Conservation (phyloP, 2,797 vertebrate species). For the Apogon talboti region DNA sequence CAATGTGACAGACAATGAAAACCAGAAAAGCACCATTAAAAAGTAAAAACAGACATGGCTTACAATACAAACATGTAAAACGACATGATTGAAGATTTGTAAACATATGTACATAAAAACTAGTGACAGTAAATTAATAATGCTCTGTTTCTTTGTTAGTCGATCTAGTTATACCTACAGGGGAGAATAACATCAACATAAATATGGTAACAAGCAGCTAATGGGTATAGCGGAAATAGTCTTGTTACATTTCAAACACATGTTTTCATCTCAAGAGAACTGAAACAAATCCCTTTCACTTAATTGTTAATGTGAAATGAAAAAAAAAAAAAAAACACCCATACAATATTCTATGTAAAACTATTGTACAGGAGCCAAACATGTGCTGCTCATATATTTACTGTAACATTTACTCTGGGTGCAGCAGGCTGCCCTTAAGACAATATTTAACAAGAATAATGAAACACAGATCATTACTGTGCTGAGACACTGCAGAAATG, state of each 20-base stretch:
- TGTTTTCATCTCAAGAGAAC: conserved; percentile 34
- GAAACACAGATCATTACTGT: conserved; percentile 14
- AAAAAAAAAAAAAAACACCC: background rate
- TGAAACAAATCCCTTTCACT: conserved; percentile 33
- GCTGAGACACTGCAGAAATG: background rate
- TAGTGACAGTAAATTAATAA: conserved; percentile 49
- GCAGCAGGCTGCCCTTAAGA: background rate
- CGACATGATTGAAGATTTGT: conserved; percentile 25
- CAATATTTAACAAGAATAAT: conserved; percentile 34
- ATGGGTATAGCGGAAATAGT: conserved; percentile 45
- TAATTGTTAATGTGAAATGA: conserved; percentile 21
- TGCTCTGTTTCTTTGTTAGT: conserved; percentile 44
- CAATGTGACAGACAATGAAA: conserved; percentile 25
- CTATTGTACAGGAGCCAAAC: conserved; percentile 27
- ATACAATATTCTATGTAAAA: conserved; percentile 36
- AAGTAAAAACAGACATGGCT: conserved; percentile 36
- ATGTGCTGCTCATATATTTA: conserved; percentile 21
- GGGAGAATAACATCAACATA: conserved; percentile 58
- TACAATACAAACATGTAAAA: conserved; percentile 31
- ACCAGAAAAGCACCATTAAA: conserved; percentile 14
- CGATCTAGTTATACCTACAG: conserved; percentile 39
- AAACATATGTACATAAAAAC: conserved; percentile 60
- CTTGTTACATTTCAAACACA: conserved; percentile 29
- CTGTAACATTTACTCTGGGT: conserved; percentile 21
- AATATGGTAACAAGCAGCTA: conserved; percentile 65